These are phyloP conservation scores for Enteromius paludinosus DNA, from an alignment of 2,797 vertebrate genomes.

Conservation along the genomic window DNA sequence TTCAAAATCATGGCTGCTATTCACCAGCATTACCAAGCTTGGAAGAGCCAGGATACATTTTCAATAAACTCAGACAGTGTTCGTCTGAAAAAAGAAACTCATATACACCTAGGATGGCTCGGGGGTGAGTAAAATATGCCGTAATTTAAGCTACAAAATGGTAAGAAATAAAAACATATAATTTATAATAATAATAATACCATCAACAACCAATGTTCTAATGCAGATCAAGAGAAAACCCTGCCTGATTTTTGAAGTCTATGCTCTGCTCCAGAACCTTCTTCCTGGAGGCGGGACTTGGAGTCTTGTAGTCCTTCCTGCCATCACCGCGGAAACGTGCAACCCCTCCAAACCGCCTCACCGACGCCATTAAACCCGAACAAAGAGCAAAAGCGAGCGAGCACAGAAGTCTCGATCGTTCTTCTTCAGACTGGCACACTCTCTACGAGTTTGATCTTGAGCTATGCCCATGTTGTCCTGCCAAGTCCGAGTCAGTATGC, in stretches of 20 bases:
- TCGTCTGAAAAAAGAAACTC: too few species aligned
- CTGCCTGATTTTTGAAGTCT: constrained; percentile 42
- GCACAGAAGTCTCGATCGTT: background rate
- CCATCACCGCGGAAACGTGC: constrained; percentile 53
- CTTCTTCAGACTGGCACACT: constrained; percentile 20
- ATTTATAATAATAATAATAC: background rate
- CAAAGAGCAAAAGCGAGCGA: background rate
- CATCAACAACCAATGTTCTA: background rate
- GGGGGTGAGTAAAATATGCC: too few species aligned
- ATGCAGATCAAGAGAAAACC: constrained; percentile 23
- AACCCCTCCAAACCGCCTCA: constrained; percentile 73
- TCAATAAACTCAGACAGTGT: too few species aligned
- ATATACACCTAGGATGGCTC: too few species aligned
- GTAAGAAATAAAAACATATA: background rate
- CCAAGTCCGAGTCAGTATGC: constrained; percentile 9
- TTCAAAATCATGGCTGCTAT: too few species aligned
- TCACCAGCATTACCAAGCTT: too few species aligned
- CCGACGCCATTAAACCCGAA: constrained; percentile 70
- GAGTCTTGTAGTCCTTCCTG: constrained; percentile 40
- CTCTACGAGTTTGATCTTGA: constrained; percentile 20
- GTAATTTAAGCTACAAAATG: background rate
- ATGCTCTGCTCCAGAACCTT: constrained; percentile 1
- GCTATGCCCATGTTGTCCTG: constrained; percentile 43
- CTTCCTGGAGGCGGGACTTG: constrained; percentile 38
- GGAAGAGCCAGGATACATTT: too few species aligned